Conservation (phyloP, 2,797 vertebrate genomes). For the Clarias fuscus region DNA sequence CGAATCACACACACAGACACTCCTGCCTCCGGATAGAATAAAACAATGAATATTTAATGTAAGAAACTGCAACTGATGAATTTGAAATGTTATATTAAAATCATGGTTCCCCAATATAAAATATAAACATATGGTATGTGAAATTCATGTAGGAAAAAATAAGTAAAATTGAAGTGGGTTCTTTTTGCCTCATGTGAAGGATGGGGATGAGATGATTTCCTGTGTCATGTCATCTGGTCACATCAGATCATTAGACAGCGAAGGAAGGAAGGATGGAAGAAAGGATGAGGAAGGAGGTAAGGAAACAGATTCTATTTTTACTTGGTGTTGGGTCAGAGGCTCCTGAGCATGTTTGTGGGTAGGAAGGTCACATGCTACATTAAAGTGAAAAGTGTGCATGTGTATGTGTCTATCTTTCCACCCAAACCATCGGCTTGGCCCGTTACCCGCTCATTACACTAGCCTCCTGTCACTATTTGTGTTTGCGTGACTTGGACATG, state of each 20-base stretch:
- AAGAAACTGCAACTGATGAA: not conserved
- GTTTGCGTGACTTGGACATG: slow-evolving; percentile 27
- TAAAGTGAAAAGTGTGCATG: slow-evolving; percentile 27
- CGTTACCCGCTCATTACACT: slow-evolving; percentile 46
- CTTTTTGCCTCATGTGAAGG: slow-evolving; percentile 8
- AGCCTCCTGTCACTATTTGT: slow-evolving; percentile 43
- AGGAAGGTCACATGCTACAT: slow-evolving; percentile 48
- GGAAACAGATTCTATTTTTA: slow-evolving; percentile 49
- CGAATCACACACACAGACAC: slow-evolving; percentile 19
- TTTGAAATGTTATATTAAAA: not conserved
- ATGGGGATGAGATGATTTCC: slow-evolving; percentile 21
- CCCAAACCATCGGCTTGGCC: slow-evolving; percentile 35
- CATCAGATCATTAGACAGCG: slow-evolving; percentile 45
- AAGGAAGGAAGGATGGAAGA: slow-evolving; percentile 40
- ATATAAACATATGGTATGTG: not conserved
- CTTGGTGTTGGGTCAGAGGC: slow-evolving; percentile 36
- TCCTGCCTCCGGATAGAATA: slow-evolving; percentile 10
- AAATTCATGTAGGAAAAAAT: not conserved
- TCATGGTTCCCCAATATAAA: not conserved
- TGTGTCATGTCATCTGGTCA: slow-evolving; percentile 21
- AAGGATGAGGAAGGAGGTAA: slow-evolving; percentile 43
- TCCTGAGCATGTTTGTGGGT: slow-evolving; percentile 38
- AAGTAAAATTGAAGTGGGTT: not conserved
- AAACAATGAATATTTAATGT: slow-evolving; percentile 5
- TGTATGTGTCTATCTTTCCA: slow-evolving; percentile 43